Evolutionary conservation across 2,888 invertebrate genomes (phyloP).

Genomic region (Chaetoderma sp.): DNA sequence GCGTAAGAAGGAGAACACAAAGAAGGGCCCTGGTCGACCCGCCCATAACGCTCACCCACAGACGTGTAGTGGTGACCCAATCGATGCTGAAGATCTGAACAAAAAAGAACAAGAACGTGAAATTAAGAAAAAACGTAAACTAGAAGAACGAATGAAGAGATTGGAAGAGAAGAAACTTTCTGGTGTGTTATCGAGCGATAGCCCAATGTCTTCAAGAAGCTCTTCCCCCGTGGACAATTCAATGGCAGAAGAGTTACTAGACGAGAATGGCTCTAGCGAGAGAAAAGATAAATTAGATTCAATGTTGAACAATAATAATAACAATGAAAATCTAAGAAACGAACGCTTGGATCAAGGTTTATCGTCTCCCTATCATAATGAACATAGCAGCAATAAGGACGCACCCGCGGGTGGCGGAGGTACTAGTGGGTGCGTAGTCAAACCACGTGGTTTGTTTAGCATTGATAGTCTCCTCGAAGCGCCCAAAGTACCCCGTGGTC

Average conservation of each 20-base stretch:
- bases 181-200: neutral
- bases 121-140: constrained; percentile 83
- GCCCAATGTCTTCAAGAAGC: neutral
- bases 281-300: neutral
- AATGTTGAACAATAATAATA: neutral
- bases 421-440: too few species aligned
- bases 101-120: constrained; percentile 66
- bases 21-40: constrained; percentile 97
- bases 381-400: too few species aligned
- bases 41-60: constrained; percentile 99
- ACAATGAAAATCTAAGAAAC: too few species aligned
- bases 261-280: neutral
- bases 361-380: too few species aligned
- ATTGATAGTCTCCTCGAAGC: constrained; percentile 71
- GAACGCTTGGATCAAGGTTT: too few species aligned
- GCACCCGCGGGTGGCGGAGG: too few species aligned
- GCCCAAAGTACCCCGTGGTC: constrained; percentile 70
- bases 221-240: too few species aligned
- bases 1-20: constrained; percentile 99
- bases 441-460: constrained; percentile 66
- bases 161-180: constrained; percentile 39
- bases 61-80: constrained; percentile 96
- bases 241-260: too few species aligned
- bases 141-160: constrained; percentile 90
- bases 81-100: constrained; percentile 80